Conservation (phyloP, 2,888 invertebrate genomes). For the Dorcus parallelipipedus region DNA sequence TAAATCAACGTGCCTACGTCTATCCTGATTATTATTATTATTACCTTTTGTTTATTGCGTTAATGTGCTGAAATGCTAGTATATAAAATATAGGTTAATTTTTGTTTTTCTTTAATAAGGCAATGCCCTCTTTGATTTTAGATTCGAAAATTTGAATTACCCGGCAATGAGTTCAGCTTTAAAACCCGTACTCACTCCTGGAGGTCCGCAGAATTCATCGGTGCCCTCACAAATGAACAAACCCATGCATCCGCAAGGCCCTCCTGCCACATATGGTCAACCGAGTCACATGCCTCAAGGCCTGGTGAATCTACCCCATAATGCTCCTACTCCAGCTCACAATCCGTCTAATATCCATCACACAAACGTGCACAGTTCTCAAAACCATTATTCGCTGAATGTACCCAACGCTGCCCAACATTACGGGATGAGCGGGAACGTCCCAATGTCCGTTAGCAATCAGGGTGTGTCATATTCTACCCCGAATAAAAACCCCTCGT, state of each 20-base stretch:
- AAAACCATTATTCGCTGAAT: constrained; percentile 39
- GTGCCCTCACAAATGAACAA: constrained; percentile 37
- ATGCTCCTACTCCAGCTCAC: constrained; percentile 28
- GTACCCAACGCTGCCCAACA: constrained; percentile 37
- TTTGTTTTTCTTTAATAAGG: too few species aligned
- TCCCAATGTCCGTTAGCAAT: constrained; percentile 30
- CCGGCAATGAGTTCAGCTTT: constrained; percentile 60
- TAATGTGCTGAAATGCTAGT: too few species aligned
- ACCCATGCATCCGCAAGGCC: constrained; percentile 40
- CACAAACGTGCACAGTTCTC: constrained; percentile 18
- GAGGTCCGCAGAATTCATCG: constrained; percentile 44
- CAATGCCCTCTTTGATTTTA: not conserved
- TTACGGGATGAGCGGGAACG: constrained; percentile 29
- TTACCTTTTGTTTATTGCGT: too few species aligned
- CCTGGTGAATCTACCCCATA: constrained; percentile 35
- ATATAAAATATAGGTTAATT: too few species aligned
- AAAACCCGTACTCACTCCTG: constrained; percentile 58
- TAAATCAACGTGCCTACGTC: too few species aligned
- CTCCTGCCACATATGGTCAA: constrained; percentile 39
- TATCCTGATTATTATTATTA: too few species aligned
- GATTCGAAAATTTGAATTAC: not conserved
- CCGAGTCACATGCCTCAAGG: constrained; percentile 39
- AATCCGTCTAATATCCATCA: constrained; percentile 20
- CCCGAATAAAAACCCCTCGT: constrained; percentile 36
- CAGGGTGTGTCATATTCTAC: constrained; percentile 25